Evolutionary conservation across 92 coral and sea anemone species (phyloP).

Genomic region (Muricea muricata): DNA sequence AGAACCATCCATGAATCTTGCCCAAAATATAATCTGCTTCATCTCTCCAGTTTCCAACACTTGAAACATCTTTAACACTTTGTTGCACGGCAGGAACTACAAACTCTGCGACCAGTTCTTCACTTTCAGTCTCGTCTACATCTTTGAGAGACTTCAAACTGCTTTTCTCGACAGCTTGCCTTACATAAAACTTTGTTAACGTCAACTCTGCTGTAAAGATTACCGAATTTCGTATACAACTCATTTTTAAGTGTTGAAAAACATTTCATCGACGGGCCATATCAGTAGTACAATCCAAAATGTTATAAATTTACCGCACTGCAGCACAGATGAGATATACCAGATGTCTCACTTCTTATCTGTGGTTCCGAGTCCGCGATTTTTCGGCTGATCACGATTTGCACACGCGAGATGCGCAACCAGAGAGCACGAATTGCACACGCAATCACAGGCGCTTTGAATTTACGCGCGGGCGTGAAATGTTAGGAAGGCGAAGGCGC

Average conservation of each 20-base stretch:
- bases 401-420: too few relatives aligned
- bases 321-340: too few relatives aligned
- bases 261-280: too few relatives aligned
- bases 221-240: background rate
- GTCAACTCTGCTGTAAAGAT: background rate
- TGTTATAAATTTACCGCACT: background rate
- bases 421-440: too few relatives aligned
- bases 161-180: slow-evolving; percentile 8
- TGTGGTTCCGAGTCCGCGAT: too few relatives aligned
- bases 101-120: background rate
- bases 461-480: too few relatives aligned
- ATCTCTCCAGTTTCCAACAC: slow-evolving; percentile 24
- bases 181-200: background rate
- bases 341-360: too few relatives aligned
- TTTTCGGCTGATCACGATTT: too few relatives aligned
- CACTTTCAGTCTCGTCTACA: slow-evolving; percentile 1
- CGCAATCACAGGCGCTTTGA: too few relatives aligned
- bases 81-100: background rate
- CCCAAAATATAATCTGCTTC: background rate
- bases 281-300: too few relatives aligned
- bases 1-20: slow-evolving; percentile 20
- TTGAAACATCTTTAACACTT: background rate
- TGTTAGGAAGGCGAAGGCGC: too few relatives aligned
- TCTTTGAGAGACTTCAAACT: background rate
- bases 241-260: too few relatives aligned